Conservation (phyloP, 1,140 invertebrate species). For the Laodelphax striatellus region DNA sequence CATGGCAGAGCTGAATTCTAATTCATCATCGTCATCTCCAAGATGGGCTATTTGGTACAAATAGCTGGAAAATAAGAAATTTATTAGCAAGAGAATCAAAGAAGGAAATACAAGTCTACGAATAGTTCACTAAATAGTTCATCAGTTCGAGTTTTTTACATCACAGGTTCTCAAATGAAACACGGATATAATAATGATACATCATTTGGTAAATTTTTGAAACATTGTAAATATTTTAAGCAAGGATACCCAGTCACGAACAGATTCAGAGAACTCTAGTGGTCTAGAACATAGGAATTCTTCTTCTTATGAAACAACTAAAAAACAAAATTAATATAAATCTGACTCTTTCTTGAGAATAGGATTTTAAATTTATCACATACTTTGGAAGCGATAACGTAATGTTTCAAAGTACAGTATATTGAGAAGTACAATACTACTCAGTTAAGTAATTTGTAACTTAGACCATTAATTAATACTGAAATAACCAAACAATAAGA, state of each 20-base stretch:
- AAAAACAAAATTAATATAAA: too few species aligned
- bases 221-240: background rate
- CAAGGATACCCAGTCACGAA: background rate
- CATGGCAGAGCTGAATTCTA: constrained; percentile 97
- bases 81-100: background rate
- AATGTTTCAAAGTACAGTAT: too few species aligned
- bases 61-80: constrained; percentile 51
- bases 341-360: too few species aligned
- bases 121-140: background rate
- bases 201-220: background rate
- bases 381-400: too few species aligned
- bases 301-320: too few species aligned
- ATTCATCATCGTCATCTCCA: constrained; percentile 98
- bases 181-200: too few species aligned
- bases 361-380: too few species aligned
- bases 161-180: too few species aligned
- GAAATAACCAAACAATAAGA: background rate
- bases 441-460: background rate
- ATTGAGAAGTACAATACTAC: too few species aligned
- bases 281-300: background rate
- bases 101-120: background rate
- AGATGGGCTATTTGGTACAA: constrained; percentile 98
- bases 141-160: too few species aligned
- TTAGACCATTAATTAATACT: background rate
- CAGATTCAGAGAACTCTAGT: too few species aligned